A percentile compares a stretch with the other conserved stretches of the same genome.
These are phyloP conservation scores for Acholoe squamosa DNA, from an alignment of 2,888 invertebrate genomes.

Conservation along the genomic window DNA sequence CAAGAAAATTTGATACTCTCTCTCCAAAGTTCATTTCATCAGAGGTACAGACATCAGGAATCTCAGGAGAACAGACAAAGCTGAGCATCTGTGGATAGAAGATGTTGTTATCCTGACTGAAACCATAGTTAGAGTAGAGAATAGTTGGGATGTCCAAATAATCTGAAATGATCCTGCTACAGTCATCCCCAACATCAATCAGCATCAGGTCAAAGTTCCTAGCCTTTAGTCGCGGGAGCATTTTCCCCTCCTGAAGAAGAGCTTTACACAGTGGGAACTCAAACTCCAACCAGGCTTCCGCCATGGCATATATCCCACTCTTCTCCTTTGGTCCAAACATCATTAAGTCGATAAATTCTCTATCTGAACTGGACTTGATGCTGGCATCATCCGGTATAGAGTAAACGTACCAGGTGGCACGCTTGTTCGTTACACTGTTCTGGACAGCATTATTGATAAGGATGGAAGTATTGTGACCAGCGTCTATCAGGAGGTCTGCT, in stretches of 20 bases:
- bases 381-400: background rate
- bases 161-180: conserved; percentile 42
- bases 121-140: conserved; percentile 55
- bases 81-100: conserved; percentile 24
- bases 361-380: background rate
- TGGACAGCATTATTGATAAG: conserved; percentile 13
- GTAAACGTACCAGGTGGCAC: conserved; percentile 34
- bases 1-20: conserved; percentile 24
- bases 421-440: background rate
- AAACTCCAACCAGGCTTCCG: conserved; percentile 40
- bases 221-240: background rate
- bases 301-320: conserved; percentile 27
- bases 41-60: conserved; percentile 29
- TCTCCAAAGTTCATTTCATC: conserved; percentile 61
- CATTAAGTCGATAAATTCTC: conserved; percentile 42
- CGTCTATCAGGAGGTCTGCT: conserved; percentile 40
- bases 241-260: background rate
- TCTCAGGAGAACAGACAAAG: conserved; percentile 41
- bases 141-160: conserved; percentile 48
- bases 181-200: conserved; percentile 46
- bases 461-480: conserved; percentile 28
- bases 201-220: conserved; percentile 27
- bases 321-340: conserved; percentile 28
- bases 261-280: conserved; percentile 35
- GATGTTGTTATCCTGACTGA: conserved; percentile 31